Base-by-base conservation (phyloP, 2,113 vertebrate species). In the Periophthalmodon schlosseri region DNA sequence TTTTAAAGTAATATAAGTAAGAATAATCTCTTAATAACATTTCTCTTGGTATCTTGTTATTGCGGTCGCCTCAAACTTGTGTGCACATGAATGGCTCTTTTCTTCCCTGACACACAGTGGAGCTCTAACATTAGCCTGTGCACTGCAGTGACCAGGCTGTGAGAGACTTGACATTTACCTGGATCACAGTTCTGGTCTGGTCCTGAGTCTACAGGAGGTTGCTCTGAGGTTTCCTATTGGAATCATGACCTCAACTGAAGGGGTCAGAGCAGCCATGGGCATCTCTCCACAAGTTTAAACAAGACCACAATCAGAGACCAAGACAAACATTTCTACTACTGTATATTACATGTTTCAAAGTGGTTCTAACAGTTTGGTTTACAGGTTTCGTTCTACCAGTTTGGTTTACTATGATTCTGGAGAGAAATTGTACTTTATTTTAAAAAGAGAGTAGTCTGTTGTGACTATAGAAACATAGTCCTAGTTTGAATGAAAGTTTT, bases 91-190 rank as follows among this genome's bases (percentile, higher is more conserved):
- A 70, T 70, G 56, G 16, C 2, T 65, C 58, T 67, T 24, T 66
- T 66, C 72, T 64, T 21, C 20, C 24, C 2, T 18, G 57, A 68
- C 50, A 47, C 50, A 60, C 39, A 33, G 24, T 16, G 33, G 52
- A 60, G 64, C 64, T 68, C 52, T 47, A 33, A 56, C 60, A 63
- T 34, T 63, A 34, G 60, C 13, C 14, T 63, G 28, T 24, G 14
- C 49, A 8, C 23, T 60, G n/a, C 52, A 33, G 65, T 60, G 57
- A 73, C 36, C 20, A 66, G 21, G 33, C 74, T 44, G 14, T 57
- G 65, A 73, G 56, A 73, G 70, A 44, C 67, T 66, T 81, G 74
- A 76, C 74, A 70, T 76, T 77, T 74, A n/a, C 36, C 57, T 71
- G 69, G 57, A 70, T 7, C n/a, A 54, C 36, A 2, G 33, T n/a